phyloP scores from a whole-genome alignment of 2,797 vertebrate species.

The Pangasius mekongensis region DNA sequence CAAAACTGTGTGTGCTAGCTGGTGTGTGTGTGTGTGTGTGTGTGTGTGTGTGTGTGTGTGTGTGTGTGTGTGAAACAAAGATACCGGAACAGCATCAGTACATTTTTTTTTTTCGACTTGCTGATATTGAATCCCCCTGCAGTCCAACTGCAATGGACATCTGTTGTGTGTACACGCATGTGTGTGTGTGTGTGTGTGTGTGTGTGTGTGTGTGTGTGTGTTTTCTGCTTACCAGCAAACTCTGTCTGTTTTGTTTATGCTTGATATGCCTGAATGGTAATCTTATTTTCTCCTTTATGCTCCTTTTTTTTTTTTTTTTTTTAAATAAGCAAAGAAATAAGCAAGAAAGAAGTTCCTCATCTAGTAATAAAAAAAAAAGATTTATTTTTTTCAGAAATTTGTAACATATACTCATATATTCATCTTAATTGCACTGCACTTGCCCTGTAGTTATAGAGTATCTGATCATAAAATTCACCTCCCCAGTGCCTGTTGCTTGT shows the following conservation, averaged over 20 bases:
- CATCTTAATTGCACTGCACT: neutral
- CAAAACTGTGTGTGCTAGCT: neutral
- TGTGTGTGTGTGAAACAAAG: conserved; percentile 18
- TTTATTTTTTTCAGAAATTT: neutral
- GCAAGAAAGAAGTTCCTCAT: neutral
- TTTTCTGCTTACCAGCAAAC: conserved; percentile 48
- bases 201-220: conserved; percentile 25
- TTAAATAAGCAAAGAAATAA: neutral
- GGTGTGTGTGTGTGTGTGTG: neutral
- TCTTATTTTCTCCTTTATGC: conserved; percentile 42
- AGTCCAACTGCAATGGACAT: conserved; percentile 55
- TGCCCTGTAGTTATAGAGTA: neutral
- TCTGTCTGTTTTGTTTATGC: conserved; percentile 40
- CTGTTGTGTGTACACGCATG: conserved; percentile 42
- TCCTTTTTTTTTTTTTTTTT: conserved; percentile 21
- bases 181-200: conserved; percentile 30
- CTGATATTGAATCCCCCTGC: conserved; percentile 40
- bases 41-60: neutral
- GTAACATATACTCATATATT: neutral
- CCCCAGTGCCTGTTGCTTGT: neutral
- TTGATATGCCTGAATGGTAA: conserved; percentile 26
- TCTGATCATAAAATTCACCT: conserved; percentile 6
- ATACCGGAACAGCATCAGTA: conserved; percentile 33
- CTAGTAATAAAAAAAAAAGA: neutral
- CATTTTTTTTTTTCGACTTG: conserved; percentile 13